Conservation (phyloP, 2,888 invertebrate genomes). For the Synanthedon vespiformis region DNA sequence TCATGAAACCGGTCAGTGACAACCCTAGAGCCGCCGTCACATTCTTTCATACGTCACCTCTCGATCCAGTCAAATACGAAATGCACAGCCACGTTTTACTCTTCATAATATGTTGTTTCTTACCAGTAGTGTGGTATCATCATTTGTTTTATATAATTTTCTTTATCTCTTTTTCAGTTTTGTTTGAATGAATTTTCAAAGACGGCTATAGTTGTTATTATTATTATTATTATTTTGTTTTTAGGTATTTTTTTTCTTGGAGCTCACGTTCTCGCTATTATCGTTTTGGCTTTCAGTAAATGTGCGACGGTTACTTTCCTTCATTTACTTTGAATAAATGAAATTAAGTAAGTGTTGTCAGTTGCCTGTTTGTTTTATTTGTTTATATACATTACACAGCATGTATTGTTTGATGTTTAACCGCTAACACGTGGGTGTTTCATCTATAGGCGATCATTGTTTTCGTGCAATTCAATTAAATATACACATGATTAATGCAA, state of each 20-base stretch:
- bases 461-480: not conserved
- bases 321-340: not conserved
- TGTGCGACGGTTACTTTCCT: slow-evolving; percentile 1
- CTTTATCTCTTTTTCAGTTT: not conserved
- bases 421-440: slow-evolving; percentile 2
- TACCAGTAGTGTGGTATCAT: slow-evolving; percentile 14
- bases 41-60: slow-evolving; percentile 18
- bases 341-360: not conserved
- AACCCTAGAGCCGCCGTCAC: slow-evolving; percentile 10
- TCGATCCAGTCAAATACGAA: slow-evolving; percentile 18
- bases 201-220: not conserved
- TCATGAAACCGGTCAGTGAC: slow-evolving; percentile 94
- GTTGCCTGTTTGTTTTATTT: slow-evolving; percentile 3
- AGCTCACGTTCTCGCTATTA: slow-evolving; percentile 1
- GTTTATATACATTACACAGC: slow-evolving; percentile 5
- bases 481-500: not conserved
- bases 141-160: slow-evolving; percentile 12
- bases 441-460: not conserved
- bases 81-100: too few species aligned
- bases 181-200: not conserved
- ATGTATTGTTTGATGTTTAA: slow-evolving; percentile 9
- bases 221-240: slow-evolving; percentile 2
- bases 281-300: slow-evolving; percentile 4
- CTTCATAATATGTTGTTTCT: not conserved
- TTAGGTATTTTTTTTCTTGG: slow-evolving; percentile 14